Conservation (phyloP, 1,140 invertebrate species). For the Pararge aegeria region DNA sequence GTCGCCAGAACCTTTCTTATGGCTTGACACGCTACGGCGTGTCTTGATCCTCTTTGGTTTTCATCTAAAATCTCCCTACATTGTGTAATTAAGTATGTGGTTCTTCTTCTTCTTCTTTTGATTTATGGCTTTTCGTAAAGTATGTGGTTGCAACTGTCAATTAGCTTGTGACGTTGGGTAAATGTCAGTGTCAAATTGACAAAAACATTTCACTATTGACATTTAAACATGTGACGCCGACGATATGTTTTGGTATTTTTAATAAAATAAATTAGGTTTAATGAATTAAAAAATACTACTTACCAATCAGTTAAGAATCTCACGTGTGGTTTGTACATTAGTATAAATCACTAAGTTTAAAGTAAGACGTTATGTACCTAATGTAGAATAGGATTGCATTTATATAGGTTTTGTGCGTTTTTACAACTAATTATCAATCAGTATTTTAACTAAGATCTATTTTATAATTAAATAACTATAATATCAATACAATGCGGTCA, state of each 20-base stretch:
- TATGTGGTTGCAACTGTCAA: too few species aligned
- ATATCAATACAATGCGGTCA: conserved; percentile 36
- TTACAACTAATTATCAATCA: conserved; percentile 25
- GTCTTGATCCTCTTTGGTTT: too few species aligned
- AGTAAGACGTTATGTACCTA: background rate
- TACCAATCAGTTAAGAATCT: background rate
- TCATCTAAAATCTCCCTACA: too few species aligned
- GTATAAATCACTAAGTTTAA: too few species aligned
- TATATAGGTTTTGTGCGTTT: background rate
- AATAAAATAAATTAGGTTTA: background rate
- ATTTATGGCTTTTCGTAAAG: too few species aligned
- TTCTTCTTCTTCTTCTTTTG: too few species aligned
- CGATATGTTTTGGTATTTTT: conserved; percentile 2
- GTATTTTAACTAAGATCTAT: conserved; percentile 28
- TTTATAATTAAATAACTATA: conserved; percentile 9
- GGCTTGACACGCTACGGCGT: too few species aligned
- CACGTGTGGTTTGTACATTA: background rate
- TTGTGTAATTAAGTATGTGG: too few species aligned
- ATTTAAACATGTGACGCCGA: conserved; percentile 21
- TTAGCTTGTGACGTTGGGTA: too few species aligned
- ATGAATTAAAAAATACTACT: background rate
- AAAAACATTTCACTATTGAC: background rate
- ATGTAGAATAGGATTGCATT: background rate
- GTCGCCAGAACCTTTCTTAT: too few species aligned
- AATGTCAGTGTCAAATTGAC: conserved; percentile 9